A percentile compares a stretch with the other conserved stretches of the same genome.
phyloP scores from a whole-genome alignment of 2,888 invertebrate species.

The Orchesella flavescens region DNA sequence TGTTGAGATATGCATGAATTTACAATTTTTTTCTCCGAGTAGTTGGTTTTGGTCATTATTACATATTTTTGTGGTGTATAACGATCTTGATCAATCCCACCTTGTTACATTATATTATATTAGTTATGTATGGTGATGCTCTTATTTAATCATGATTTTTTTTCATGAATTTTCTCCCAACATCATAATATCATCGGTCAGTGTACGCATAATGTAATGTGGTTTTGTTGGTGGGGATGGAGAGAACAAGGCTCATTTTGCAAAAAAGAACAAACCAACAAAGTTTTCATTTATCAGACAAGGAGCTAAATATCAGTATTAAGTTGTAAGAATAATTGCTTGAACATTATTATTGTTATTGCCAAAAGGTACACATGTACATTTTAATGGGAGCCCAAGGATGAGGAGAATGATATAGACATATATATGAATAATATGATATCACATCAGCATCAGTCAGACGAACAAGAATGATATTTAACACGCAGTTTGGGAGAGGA shows the following conservation, averaged over 20 bases:
- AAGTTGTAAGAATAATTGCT: conserved; percentile 58
- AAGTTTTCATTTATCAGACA: conserved; percentile 12
- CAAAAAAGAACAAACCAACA: background rate
- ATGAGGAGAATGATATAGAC: conserved; percentile 1
- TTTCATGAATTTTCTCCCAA: background rate
- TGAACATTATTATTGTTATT: conserved; percentile 49
- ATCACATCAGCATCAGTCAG: too few relatives aligned
- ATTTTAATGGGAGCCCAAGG: background rate
- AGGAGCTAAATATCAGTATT: conserved; percentile 46
- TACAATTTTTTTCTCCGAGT: conserved; percentile 18
- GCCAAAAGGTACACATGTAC: conserved; percentile 56
- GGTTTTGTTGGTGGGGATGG: too few relatives aligned
- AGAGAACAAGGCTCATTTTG: background rate
- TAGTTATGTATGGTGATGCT: too few relatives aligned
- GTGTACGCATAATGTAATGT: conserved; percentile 11
- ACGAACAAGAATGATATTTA: background rate
- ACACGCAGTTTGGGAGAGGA: background rate
- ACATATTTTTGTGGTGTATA: conserved; percentile 20
- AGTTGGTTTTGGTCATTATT: too few relatives aligned
- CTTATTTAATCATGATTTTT: background rate
- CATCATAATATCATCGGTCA: conserved; percentile 21
- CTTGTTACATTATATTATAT: conserved; percentile 26
- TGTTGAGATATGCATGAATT: conserved; percentile 42
- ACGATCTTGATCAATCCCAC: conserved; percentile 40
- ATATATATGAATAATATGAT: too few relatives aligned